These are phyloP conservation scores for Euleptes europaea DNA, from an alignment of 2,113 vertebrate species.

Conservation along the genomic window DNA sequence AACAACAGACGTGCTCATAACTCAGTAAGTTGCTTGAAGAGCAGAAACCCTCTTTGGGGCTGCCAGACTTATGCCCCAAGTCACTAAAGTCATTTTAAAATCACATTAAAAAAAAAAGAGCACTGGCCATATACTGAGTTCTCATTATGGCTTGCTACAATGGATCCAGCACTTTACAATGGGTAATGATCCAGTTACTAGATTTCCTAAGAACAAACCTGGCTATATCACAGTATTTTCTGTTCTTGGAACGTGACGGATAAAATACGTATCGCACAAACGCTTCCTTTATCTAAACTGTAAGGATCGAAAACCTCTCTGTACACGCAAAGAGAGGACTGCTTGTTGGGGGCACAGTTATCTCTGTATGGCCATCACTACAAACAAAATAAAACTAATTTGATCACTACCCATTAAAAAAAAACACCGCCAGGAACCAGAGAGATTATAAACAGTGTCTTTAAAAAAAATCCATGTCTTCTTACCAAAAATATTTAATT, in stretches of 20 bases:
- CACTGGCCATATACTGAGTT: constrained; percentile 25
- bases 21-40: neutral
- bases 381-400: fast-evolving
- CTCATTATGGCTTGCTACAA: constrained; percentile 55
- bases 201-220: neutral
- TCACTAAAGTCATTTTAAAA: constrained; percentile 19
- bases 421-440: neutral
- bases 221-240: constrained; percentile 46
- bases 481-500: neutral
- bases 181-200: constrained; percentile 15
- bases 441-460: neutral
- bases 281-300: constrained; percentile 5
- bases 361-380: neutral
- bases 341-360: fast-evolving
- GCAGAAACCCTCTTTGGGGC: neutral
- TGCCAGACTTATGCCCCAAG: neutral
- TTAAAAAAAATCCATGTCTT: neutral
- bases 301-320: constrained; percentile 14
- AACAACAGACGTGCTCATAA: neutral
- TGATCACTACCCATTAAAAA: neutral
- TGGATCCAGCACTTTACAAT: neutral
- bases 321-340: neutral
- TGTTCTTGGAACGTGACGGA: neutral
- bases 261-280: neutral
- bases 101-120: neutral